Evolutionary conservation across 2,113 vertebrate species (phyloP).

Genomic region (Procavia capensis): DNA sequence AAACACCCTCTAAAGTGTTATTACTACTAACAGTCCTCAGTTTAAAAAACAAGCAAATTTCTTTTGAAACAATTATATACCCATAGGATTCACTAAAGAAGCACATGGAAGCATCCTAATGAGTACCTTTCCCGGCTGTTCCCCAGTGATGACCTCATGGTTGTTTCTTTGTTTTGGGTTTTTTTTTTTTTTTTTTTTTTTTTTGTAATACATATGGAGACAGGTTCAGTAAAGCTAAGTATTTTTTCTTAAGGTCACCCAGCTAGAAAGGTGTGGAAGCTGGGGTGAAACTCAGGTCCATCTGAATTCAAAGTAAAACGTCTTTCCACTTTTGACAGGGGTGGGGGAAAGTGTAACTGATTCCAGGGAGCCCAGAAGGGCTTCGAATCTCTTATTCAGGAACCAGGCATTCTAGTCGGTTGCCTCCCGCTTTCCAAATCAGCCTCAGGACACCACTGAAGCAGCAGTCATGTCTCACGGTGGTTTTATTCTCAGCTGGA

Average conservation of each 20-base stretch:
- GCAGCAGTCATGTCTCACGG: not conserved
- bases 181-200: not conserved
- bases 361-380: not conserved
- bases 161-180: too few relatives aligned
- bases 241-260: not conserved
- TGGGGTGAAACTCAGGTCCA: not conserved
- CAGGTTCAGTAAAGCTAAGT: not conserved
- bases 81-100: not conserved
- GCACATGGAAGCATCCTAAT: not conserved
- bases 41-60: not conserved
- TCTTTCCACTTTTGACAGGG: not conserved
- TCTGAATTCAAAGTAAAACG: not conserved
- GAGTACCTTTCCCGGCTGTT: not conserved
- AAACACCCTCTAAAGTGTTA: not conserved
- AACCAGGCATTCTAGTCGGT: not conserved
- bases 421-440: rapidly evolving
- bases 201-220: not conserved
- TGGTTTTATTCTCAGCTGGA: not conserved
- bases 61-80: slow-evolving; percentile 9
- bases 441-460: not conserved
- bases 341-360: not conserved
- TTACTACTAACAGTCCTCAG: not conserved
- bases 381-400: not conserved
- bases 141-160: not conserved
- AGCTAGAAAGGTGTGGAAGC: not conserved